Evolutionary conservation across 2,888 invertebrate species (phyloP).

Genomic region (Phymatocera aterrima): DNA sequence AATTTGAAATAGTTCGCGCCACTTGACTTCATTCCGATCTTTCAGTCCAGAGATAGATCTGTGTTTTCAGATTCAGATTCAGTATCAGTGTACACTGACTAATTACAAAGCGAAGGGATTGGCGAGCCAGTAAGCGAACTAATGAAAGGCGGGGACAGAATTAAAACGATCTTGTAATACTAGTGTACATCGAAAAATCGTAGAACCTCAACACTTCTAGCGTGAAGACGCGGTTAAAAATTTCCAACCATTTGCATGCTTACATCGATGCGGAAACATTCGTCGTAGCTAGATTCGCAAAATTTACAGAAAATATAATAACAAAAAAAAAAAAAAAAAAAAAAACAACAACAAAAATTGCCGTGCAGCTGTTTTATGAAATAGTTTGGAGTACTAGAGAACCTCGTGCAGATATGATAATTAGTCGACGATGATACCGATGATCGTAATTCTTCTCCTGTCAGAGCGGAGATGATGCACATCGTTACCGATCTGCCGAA

Average conservation of each 20-base stretch:
- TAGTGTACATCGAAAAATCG: not conserved
- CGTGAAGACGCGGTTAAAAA: not conserved
- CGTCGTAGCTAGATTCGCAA: too few relatives aligned
- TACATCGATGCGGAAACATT: too few relatives aligned
- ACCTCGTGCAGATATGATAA: too few relatives aligned
- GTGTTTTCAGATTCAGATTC: not conserved
- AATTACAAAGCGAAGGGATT: not conserved
- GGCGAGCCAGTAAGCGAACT: slow-evolving; percentile 1
- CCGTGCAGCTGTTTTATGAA: too few relatives aligned
- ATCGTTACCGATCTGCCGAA: not conserved
- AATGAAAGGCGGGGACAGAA: slow-evolving; percentile 15
- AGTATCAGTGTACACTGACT: not conserved
- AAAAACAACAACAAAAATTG: too few relatives aligned
- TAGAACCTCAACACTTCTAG: not conserved
- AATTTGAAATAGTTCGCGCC: slow-evolving; percentile 5
- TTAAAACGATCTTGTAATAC: not conserved
- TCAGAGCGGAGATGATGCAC: too few relatives aligned
- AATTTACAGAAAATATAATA: too few relatives aligned
- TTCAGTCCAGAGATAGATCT: not conserved
- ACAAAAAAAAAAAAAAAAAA: too few relatives aligned
- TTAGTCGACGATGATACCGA: too few relatives aligned
- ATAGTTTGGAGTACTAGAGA: too few relatives aligned
- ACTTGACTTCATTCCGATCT: not conserved
- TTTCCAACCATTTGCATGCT: too few relatives aligned
- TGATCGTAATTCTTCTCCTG: too few relatives aligned